These are phyloP conservation scores for Gibbula magus DNA, from an alignment of 2,888 invertebrate genomes.

Conservation along the genomic window DNA sequence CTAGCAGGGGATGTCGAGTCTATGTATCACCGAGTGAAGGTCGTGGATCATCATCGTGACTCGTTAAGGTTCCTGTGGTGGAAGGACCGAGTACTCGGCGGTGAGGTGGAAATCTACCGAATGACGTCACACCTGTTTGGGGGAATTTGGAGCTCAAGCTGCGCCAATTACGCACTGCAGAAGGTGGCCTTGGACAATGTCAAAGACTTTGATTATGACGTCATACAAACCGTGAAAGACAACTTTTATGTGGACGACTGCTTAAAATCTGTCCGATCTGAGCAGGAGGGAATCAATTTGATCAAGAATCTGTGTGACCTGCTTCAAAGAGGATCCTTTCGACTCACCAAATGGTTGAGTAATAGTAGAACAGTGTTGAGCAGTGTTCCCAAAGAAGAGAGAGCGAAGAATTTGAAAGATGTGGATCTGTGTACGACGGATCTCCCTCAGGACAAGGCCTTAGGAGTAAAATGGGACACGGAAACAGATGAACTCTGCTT, in stretches of 20 bases:
- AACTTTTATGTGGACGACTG: constrained; percentile 37
- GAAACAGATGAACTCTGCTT: too few relatives aligned
- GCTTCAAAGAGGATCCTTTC: constrained; percentile 32
- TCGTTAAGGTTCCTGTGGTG: constrained; percentile 34
- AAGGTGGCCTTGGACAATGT: neutral
- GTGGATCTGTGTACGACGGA: constrained; percentile 10
- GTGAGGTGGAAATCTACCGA: constrained; percentile 10
- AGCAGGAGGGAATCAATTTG: neutral
- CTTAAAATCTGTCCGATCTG: constrained; percentile 15
- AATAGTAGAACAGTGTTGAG: constrained; percentile 38
- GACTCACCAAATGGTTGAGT: too few relatives aligned
- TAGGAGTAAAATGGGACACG: constrained; percentile 36
- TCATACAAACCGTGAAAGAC: constrained; percentile 18
- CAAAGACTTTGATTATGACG: neutral
- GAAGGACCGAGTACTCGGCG: neutral
- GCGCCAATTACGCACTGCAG: constrained; percentile 21
- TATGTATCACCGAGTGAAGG: constrained; percentile 40
- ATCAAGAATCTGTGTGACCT: neutral
- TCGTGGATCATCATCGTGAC: constrained; percentile 28
- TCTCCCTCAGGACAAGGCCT: constrained; percentile 35
- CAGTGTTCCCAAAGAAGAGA: constrained; percentile 33
- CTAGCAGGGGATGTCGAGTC: constrained; percentile 35
- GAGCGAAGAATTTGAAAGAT: constrained; percentile 26
- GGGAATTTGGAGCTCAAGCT: constrained; percentile 16
- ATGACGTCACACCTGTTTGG: constrained; percentile 27